Evolutionary conservation across 2,113 vertebrate genomes (phyloP).

Genomic region (Galeopterus variegatus): DNA sequence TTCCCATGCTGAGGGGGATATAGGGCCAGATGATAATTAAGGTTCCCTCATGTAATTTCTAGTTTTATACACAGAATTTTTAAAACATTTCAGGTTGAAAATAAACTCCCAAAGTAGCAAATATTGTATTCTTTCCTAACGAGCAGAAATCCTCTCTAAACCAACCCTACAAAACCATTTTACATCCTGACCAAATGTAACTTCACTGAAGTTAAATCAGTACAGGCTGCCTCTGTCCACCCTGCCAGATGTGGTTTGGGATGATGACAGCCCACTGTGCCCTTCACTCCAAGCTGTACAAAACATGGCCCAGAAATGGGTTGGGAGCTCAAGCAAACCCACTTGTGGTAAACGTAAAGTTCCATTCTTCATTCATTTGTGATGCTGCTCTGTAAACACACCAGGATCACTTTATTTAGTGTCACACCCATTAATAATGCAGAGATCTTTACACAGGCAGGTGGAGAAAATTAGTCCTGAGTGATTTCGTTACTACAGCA

Average conservation of each 20-base stretch:
- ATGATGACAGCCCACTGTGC: background rate
- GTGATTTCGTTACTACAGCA: constrained; percentile 67
- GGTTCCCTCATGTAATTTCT: background rate
- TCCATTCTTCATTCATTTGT: constrained; percentile 75
- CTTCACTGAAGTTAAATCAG: constrained; percentile 7
- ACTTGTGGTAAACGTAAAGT: constrained; percentile 36
- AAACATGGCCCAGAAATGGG: background rate
- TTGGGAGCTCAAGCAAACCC: background rate
- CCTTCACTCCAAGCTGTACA: background rate
- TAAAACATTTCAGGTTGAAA: constrained; percentile 26
- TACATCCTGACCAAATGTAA: background rate
- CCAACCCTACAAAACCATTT: background rate
- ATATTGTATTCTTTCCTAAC: background rate
- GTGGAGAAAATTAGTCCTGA: constrained; percentile 69
- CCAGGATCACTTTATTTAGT: constrained; percentile 77
- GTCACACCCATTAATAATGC: constrained; percentile 79
- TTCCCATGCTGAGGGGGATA: background rate
- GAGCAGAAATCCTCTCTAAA: background rate
- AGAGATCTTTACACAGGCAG: constrained; percentile 74
- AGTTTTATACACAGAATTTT: constrained; percentile 34
- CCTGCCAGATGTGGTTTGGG: background rate
- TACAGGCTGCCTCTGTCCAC: background rate
- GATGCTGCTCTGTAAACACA: constrained; percentile 73
- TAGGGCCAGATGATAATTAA: background rate
- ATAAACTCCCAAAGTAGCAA: background rate